phyloP scores from a whole-genome alignment of 2,113 vertebrate genomes.

The Ceratotherium simum region DNA sequence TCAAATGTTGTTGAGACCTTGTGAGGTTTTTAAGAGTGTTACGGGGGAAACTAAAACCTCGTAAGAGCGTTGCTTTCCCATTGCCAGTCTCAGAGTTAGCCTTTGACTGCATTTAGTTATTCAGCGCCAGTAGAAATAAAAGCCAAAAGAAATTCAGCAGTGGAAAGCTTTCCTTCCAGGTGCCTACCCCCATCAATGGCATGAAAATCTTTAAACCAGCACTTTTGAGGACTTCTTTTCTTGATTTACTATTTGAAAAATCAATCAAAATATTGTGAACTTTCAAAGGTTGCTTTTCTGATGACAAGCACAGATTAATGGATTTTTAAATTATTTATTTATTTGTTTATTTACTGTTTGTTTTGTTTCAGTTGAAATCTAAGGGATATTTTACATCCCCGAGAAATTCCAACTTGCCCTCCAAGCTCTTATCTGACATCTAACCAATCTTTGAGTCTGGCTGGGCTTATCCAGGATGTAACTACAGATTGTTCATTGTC shows the following conservation, averaged over 20 bases:
- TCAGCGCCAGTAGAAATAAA: slow-evolving; percentile 41
- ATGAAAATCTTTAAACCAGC: slow-evolving; percentile 68
- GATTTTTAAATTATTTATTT: slow-evolving; percentile 59
- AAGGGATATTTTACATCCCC: slow-evolving; percentile 76
- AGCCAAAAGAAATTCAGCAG: neutral
- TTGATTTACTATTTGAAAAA: slow-evolving; percentile 82
- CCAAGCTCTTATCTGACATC: slow-evolving; percentile 77
- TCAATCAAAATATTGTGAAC: slow-evolving; percentile 83
- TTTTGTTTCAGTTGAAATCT: slow-evolving; percentile 74
- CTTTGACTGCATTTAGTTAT: neutral
- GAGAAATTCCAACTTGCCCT: slow-evolving; percentile 75
- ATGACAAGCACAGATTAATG: slow-evolving; percentile 82
- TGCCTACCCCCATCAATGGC: neutral
- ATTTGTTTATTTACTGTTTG: slow-evolving; percentile 28
- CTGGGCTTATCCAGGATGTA: slow-evolving; percentile 78
- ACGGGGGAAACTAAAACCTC: neutral
- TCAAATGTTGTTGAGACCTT: neutral
- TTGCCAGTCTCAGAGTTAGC: neutral
- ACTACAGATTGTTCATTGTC: slow-evolving; percentile 77
- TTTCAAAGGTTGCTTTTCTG: slow-evolving; percentile 81
- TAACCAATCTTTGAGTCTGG: slow-evolving; percentile 72
- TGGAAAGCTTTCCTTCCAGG: neutral
- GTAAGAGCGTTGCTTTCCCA: neutral
- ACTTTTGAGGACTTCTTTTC: slow-evolving; percentile 25
- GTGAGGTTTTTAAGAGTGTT: neutral